Conservation (phyloP, 2,113 vertebrate species). For the Paraplagusia blochii region DNA sequence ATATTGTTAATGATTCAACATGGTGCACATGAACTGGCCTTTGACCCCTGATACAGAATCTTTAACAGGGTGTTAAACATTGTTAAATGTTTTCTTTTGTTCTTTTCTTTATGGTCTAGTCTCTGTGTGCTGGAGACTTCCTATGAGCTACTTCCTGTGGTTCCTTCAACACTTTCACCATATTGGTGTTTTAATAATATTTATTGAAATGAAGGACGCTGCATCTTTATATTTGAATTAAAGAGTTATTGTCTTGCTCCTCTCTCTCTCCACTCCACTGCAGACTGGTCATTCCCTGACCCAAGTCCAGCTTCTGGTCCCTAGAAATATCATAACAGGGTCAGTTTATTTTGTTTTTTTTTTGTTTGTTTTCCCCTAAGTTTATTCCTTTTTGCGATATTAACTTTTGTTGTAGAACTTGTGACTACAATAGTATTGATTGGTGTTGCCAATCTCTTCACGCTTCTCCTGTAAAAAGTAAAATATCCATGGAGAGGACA, state of each 20-base stretch:
- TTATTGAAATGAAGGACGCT: slow-evolving; percentile 60
- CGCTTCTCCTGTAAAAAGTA: too few species aligned
- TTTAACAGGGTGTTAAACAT: slow-evolving; percentile 39
- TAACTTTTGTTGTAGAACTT: slow-evolving; percentile 29
- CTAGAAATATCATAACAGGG: slow-evolving; percentile 17
- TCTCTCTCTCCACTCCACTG: slow-evolving; percentile 52
- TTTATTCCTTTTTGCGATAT: slow-evolving; percentile 44
- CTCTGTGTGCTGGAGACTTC: slow-evolving; percentile 21
- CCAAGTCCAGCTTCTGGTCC: slow-evolving; percentile 38
- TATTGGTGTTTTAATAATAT: slow-evolving; percentile 75
- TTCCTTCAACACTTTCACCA: slow-evolving; percentile 65
- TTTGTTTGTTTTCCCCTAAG: slow-evolving; percentile 21
- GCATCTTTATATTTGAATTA: slow-evolving; percentile 33
- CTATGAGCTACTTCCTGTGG: slow-evolving; percentile 22
- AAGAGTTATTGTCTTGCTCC: slow-evolving; percentile 30
- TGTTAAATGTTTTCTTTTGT: background rate
- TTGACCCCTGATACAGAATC: slow-evolving; percentile 31
- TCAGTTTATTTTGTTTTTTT: slow-evolving; percentile 12
- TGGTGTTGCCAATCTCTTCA: too few species aligned
- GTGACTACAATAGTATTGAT: slow-evolving; percentile 26
- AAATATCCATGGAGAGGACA: too few species aligned
- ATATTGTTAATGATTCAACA: slow-evolving; percentile 7
- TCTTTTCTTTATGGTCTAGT: slow-evolving; percentile 17
- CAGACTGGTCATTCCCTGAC: slow-evolving; percentile 47
- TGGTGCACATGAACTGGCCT: slow-evolving; percentile 20